Percentiles rank a stretch among this genome's conserved stretches.
Conservation (phyloP, 2,888 invertebrate genomes). For the Eurois occulta region DNA sequence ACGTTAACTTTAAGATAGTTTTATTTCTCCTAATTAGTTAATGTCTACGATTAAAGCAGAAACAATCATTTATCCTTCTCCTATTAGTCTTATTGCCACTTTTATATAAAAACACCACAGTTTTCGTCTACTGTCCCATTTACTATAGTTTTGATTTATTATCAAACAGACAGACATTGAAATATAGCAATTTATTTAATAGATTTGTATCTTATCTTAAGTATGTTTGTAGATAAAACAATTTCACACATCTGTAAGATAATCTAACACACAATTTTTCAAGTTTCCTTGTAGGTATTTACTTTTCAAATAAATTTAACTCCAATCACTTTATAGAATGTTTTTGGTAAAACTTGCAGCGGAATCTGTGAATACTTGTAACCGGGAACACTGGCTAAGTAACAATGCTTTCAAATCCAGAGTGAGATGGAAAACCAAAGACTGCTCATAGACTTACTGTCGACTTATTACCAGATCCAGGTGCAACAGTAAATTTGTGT, state of each 20-base stretch:
- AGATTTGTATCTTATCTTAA: slow-evolving; percentile 20
- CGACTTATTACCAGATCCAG: not conserved
- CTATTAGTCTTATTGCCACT: slow-evolving; percentile 29
- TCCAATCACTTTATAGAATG: not conserved
- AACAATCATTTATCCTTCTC: slow-evolving; percentile 29
- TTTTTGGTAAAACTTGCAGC: not conserved
- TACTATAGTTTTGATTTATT: slow-evolving; percentile 44
- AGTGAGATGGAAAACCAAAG: not conserved
- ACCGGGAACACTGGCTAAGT: not conserved
- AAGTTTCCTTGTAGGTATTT: not conserved
- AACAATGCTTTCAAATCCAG: too few species aligned
- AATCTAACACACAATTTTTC: not conserved
- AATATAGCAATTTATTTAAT: slow-evolving; percentile 21
- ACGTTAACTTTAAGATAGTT: slow-evolving; percentile 5
- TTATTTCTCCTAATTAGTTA: slow-evolving; percentile 31
- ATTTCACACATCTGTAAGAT: slow-evolving; percentile 16
- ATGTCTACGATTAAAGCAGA: slow-evolving; percentile 27
- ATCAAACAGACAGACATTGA: slow-evolving; percentile 13
- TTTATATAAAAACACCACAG: slow-evolving; percentile 23
- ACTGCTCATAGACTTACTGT: not conserved
- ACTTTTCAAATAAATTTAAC: not conserved
- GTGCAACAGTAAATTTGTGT: not conserved
- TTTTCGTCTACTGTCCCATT: slow-evolving; percentile 4
- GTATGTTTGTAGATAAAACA: slow-evolving; percentile 33
- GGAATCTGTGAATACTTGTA: not conserved